These are phyloP conservation scores for Coptotermes formosanus DNA, from an alignment of 1,140 invertebrate species.

Conservation along the genomic window DNA sequence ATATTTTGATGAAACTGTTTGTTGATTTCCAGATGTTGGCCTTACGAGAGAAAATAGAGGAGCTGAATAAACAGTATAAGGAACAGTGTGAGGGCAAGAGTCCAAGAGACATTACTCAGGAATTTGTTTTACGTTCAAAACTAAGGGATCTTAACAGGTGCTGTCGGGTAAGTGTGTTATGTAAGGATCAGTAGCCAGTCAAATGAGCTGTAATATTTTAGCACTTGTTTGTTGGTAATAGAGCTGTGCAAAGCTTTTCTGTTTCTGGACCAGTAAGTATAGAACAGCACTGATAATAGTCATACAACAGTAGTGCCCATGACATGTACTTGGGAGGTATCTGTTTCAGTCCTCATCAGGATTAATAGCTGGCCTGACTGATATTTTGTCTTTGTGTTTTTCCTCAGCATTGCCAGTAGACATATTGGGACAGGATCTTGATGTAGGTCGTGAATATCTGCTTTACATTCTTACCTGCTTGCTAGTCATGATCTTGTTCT, in stretches of 20 bases:
- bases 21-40: slow-evolving; percentile 58
- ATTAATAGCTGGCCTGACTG: too few relatives aligned
- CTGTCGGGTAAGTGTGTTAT: slow-evolving; percentile 58
- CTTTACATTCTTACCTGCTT: too few relatives aligned
- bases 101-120: slow-evolving; percentile 72
- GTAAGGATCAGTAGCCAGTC: neutral
- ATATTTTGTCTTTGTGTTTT: too few relatives aligned
- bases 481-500: too few relatives aligned
- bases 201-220: neutral
- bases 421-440: too few relatives aligned
- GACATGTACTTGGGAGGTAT: too few relatives aligned
- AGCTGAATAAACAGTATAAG: slow-evolving; percentile 68
- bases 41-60: slow-evolving; percentile 65
- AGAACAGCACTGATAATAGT: neutral
- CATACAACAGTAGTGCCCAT: too few relatives aligned
- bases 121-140: slow-evolving; percentile 83
- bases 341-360: too few relatives aligned
- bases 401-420: too few relatives aligned
- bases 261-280: too few relatives aligned
- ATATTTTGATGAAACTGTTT: neutral
- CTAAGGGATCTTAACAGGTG: slow-evolving; percentile 77
- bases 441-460: too few relatives aligned
- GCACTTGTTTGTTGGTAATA: neutral
- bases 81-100: slow-evolving; percentile 64
- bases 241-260: neutral